These are phyloP conservation scores for Lithosia quadra DNA, from an alignment of 2,888 invertebrate species.

Conservation along the genomic window DNA sequence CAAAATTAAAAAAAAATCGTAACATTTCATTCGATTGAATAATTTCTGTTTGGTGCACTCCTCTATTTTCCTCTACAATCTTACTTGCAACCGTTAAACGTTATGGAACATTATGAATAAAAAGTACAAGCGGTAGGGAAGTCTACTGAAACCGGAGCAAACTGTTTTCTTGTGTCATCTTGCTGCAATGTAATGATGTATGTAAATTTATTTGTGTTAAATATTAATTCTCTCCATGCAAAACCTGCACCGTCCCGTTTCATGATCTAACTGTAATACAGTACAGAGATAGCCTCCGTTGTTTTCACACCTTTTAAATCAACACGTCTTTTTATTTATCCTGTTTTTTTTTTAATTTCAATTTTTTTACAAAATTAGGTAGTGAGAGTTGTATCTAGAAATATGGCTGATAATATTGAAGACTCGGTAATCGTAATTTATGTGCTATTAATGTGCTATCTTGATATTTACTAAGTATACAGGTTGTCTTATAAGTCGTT, in stretches of 20 bases:
- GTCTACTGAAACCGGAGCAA: slow-evolving; percentile 2
- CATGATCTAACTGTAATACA: slow-evolving; percentile 26
- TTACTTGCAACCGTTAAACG: not conserved
- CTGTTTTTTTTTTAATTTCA: not conserved
- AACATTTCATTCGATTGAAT: not conserved
- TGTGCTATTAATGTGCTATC: not conserved
- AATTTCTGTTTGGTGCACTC: not conserved
- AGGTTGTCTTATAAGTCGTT: not conserved
- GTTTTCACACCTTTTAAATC: slow-evolving; percentile 17
- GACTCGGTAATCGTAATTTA: not conserved
- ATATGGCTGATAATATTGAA: slow-evolving; percentile 7
- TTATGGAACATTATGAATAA: not conserved
- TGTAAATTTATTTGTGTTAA: slow-evolving; percentile 42
- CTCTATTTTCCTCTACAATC: not conserved
- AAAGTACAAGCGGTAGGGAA: not conserved
- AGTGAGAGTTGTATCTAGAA: not conserved
- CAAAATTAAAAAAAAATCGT: no score
- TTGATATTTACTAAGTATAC: not conserved
- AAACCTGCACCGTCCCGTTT: slow-evolving; percentile 30
- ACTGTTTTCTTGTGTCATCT: slow-evolving; percentile 30
- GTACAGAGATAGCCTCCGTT: slow-evolving; percentile 23
- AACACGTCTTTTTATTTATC: not conserved
- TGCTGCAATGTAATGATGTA: slow-evolving; percentile 27
- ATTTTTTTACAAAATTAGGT: not conserved
- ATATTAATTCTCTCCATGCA: slow-evolving; percentile 32